These are phyloP conservation scores for Drosophila demipolita DNA, from an alignment of 2,888 invertebrate genomes.

Conservation along the genomic window DNA sequence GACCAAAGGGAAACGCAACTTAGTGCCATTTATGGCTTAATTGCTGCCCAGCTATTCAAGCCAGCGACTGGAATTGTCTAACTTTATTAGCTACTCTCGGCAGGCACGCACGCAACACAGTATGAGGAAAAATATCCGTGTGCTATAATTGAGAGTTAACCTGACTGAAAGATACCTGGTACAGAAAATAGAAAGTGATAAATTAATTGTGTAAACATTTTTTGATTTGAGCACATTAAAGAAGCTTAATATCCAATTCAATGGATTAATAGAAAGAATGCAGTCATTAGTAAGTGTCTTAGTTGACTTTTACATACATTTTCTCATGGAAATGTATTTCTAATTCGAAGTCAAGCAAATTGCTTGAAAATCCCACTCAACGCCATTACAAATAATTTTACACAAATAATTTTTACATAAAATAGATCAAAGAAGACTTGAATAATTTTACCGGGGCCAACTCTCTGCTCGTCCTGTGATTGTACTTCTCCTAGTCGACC, in stretches of 20 bases:
- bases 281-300: too few relatives aligned
- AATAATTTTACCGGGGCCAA: background rate
- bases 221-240: background rate
- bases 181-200: background rate
- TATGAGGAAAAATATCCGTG: constrained; percentile 7
- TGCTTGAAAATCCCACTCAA: background rate
- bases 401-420: background rate
- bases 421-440: background rate
- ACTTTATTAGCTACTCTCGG: constrained; percentile 64
- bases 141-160: background rate
- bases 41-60: constrained; percentile 43
- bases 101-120: constrained; percentile 61
- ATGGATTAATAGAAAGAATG: background rate
- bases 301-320: background rate
- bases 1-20: constrained; percentile 29
- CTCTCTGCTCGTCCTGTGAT: background rate
- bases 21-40: constrained; percentile 60
- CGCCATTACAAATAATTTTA: background rate
- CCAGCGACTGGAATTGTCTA: constrained; percentile 54
- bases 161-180: background rate
- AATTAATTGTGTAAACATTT: background rate
- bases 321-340: background rate
- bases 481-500: background rate
- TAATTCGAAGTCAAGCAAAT: background rate
- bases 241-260: background rate